Conservation (phyloP, 2,113 vertebrate species). For the Mormyrus iriodes region DNA sequence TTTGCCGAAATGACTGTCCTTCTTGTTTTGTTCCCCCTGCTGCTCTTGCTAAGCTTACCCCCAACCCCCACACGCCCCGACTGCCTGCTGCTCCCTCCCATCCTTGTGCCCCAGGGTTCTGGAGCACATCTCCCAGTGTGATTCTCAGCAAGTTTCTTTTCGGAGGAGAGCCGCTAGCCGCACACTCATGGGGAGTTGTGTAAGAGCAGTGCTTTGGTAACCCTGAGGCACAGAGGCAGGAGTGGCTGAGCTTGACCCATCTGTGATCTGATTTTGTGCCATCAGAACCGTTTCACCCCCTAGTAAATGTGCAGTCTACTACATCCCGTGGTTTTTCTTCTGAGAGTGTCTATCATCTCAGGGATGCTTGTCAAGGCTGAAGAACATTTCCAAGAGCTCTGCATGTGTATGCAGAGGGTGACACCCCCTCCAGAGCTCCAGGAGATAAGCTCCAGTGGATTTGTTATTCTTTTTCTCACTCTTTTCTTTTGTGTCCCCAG, state of each 20-base stretch:
- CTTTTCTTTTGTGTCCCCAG: slow-evolving; percentile 43
- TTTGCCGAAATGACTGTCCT: background rate
- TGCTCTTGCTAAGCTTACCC: background rate
- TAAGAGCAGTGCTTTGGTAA: background rate
- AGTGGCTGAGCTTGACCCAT: background rate
- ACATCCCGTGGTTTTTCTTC: background rate
- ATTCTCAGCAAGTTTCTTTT: background rate
- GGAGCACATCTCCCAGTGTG: background rate
- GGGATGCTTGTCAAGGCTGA: background rate
- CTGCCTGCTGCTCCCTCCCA: background rate
- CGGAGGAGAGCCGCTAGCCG: background rate
- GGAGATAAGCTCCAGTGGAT: slow-evolving; percentile 29
- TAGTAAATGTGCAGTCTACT: background rate
- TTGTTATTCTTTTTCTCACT: slow-evolving; percentile 32
- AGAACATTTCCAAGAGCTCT: background rate
- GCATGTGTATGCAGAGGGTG: background rate
- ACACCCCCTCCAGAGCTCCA: background rate
- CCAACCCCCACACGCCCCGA: background rate
- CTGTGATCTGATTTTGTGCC: background rate
- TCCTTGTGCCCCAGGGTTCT: background rate
- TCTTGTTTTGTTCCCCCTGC: background rate
- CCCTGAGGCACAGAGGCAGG: background rate
- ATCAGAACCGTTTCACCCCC: background rate
- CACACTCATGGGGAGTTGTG: background rate
- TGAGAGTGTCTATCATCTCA: background rate